These are phyloP conservation scores for Drosophila incognita DNA, from an alignment of 2,888 invertebrate genomes.

Conservation along the genomic window DNA sequence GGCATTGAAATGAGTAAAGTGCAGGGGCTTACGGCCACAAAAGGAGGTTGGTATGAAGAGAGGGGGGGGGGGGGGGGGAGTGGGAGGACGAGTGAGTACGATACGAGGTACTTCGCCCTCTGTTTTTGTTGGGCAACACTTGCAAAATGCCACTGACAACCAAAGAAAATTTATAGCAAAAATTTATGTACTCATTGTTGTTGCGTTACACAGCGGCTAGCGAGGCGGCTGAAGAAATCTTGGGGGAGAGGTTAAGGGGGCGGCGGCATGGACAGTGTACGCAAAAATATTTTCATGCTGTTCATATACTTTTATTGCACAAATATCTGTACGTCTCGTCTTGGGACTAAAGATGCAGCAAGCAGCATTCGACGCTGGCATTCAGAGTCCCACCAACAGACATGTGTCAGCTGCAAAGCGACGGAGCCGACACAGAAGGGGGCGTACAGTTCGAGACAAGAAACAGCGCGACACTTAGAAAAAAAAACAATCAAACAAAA, in stretches of 20 bases:
- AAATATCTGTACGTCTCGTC: conserved; percentile 60
- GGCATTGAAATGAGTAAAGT: conserved; percentile 74
- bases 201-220: conserved; percentile 18
- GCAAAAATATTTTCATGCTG: conserved; percentile 78
- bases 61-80: not conserved
- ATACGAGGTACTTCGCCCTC: conserved; percentile 29
- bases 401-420: conserved; percentile 66
- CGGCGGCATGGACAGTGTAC: conserved; percentile 49
- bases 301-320: conserved; percentile 78
- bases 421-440: not conserved
- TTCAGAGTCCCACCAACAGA: conserved; percentile 53
- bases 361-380: conserved; percentile 20
- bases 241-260: not conserved
- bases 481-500: not conserved
- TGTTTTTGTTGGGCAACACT: conserved; percentile 50
- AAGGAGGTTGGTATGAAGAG: too few relatives aligned
- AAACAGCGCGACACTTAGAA: not conserved
- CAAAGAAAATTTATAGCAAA: conserved; percentile 79
- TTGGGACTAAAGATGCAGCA: conserved; percentile 43
- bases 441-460: not conserved
- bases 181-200: conserved; percentile 69
- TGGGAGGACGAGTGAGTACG: not conserved
- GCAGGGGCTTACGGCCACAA: conserved; percentile 8
- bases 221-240: not conserved
- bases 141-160: conserved; percentile 80